phyloP scores from a whole-genome alignment of 2,888 invertebrate genomes.

The Dilophus febrilis region DNA sequence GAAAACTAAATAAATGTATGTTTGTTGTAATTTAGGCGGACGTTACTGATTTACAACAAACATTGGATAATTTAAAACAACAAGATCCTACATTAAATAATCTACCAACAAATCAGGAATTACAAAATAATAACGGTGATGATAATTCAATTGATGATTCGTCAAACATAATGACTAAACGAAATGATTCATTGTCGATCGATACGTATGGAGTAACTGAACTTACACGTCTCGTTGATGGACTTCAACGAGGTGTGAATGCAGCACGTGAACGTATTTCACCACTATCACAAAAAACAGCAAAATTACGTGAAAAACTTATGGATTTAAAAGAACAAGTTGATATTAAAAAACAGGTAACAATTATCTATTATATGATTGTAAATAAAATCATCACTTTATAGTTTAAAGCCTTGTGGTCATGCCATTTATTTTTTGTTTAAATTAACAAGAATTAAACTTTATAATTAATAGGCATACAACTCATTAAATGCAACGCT shows the following conservation, averaged over 20 bases:
- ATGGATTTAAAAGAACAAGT: conserved; percentile 12
- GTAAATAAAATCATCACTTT: no score
- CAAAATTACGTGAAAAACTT: conserved; percentile 11
- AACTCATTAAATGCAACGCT: conserved; percentile 11
- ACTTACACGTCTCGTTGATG: conserved; percentile 12
- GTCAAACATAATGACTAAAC: not conserved
- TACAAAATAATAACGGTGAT: conserved; percentile 5
- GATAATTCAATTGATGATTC: conserved; percentile 6
- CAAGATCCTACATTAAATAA: conserved; percentile 36
- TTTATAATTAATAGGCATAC: conserved; percentile 10
- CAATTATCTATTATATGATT: no score
- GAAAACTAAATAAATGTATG: no score
- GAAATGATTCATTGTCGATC: conserved; percentile 10
- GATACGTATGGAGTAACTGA: conserved; percentile 12
- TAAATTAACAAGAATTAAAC: no score
- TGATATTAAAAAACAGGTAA: conserved; percentile 13
- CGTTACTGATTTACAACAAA: conserved; percentile 54
- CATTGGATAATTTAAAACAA: conserved; percentile 52
- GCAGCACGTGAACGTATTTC: conserved; percentile 11
- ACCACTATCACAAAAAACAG: conserved; percentile 12
- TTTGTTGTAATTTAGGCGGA: conserved; percentile 38
- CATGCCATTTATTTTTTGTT: no score
- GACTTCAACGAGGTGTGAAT: conserved; percentile 10
- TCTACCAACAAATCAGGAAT: conserved; percentile 14
- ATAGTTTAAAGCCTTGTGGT: no score